Conservation (phyloP, 2,888 invertebrate species). For the Sceliomorpha sp. region DNA sequence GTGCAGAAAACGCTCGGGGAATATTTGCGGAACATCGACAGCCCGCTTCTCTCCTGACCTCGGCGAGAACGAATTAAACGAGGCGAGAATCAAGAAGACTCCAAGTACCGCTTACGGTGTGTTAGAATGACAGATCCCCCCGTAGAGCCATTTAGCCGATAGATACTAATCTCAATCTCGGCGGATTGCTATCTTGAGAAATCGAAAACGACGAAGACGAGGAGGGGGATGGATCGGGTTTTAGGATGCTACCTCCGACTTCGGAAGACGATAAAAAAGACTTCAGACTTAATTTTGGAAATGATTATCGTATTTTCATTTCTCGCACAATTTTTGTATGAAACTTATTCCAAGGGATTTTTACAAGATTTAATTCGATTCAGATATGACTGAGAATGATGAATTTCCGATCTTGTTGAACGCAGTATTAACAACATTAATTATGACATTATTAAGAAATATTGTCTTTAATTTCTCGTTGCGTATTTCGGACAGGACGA, state of each 20-base stretch:
- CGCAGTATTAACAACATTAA: no score
- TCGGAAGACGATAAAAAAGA: no score
- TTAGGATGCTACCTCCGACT: not conserved
- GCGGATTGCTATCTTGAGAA: constrained; percentile 54
- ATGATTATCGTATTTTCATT: no score
- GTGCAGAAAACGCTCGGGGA: constrained; percentile 28
- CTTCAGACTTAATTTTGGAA: no score
- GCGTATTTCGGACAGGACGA: no score
- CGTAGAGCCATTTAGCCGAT: constrained; percentile 70
- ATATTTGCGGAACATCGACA: constrained; percentile 48
- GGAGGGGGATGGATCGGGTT: constrained; percentile 5
- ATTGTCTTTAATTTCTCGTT: no score
- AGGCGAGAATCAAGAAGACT: constrained; percentile 59
- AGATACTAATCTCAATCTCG: constrained; percentile 72
- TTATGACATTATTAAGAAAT: no score
- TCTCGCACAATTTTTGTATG: no score
- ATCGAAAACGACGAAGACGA: constrained; percentile 10
- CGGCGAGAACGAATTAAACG: constrained; percentile 71
- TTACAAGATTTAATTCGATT: no score
- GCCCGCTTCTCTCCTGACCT: constrained; percentile 47
- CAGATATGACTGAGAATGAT: no score
- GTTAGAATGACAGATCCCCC: constrained; percentile 76
- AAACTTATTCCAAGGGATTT: no score
- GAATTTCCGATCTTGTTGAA: no score
- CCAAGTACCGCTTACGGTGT: constrained; percentile 61